Evolutionary conservation across 1,140 invertebrate species (phyloP).

Genomic region (Drosophila carrolli): DNA sequence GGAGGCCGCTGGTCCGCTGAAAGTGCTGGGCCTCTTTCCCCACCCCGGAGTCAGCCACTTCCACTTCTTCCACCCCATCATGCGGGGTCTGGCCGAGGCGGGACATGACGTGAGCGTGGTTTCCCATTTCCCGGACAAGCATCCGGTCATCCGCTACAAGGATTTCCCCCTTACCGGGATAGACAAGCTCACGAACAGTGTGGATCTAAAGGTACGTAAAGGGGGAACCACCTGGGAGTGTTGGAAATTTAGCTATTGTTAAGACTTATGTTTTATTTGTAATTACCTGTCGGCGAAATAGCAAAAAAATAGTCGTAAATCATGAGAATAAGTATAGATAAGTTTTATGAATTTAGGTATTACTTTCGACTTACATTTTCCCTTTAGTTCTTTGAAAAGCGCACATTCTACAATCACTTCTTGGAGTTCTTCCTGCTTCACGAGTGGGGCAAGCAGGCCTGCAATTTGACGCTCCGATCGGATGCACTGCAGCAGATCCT

Average conservation of each 20-base stretch:
- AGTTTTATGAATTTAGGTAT: no score
- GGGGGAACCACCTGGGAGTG: background rate
- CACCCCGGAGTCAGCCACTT: conserved; percentile 91
- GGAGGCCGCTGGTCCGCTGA: conserved; percentile 85
- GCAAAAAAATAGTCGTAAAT: conserved; percentile 1
- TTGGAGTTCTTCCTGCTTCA: conserved; percentile 73
- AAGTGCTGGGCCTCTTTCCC: conserved; percentile 88
- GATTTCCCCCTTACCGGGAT: conserved; percentile 86
- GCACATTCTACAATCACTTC: conserved; percentile 68
- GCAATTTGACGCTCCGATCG: conserved; percentile 70
- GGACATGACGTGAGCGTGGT: conserved; percentile 90
- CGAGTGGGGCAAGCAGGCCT: conserved; percentile 73
- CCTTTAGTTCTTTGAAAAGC: conserved; percentile 72
- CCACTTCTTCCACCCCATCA: conserved; percentile 88
- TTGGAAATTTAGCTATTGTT: background rate
- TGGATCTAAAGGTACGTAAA: conserved; percentile 72
- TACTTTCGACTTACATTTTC: background rate
- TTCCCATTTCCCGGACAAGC: conserved; percentile 87
- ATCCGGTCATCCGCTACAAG: conserved; percentile 86
- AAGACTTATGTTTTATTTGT: background rate
- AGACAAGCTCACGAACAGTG: conserved; percentile 70
- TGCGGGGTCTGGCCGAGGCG: conserved; percentile 87
- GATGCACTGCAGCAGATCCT: conserved; percentile 68
- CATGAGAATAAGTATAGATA: background rate
- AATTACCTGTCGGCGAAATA: background rate